phyloP scores from a whole-genome alignment of 2,113 vertebrate species.

The Tragelaphus scriptus region DNA sequence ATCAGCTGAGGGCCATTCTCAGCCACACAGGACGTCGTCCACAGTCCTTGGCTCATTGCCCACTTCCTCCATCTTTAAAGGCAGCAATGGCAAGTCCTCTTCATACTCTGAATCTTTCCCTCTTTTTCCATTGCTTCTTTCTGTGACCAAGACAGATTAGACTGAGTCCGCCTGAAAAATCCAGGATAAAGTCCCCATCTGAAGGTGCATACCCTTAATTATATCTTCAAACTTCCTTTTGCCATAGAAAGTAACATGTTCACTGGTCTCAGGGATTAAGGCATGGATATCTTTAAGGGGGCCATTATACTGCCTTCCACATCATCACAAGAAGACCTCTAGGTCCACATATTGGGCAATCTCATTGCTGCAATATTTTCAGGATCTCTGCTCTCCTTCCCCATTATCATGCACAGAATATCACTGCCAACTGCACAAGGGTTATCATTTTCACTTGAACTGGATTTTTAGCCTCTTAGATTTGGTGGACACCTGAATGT shows the following conservation, averaged over 20 bases:
- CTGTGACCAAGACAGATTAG: not conserved
- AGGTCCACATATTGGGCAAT: not conserved
- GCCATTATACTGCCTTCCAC: not conserved
- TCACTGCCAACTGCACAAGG: not conserved
- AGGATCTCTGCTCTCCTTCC: not conserved
- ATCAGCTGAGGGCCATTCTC: not conserved
- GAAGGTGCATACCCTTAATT: not conserved
- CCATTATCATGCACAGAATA: not conserved
- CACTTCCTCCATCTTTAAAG: not conserved
- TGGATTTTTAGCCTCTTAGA: not conserved
- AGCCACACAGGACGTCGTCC: not conserved
- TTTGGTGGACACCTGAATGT: not conserved
- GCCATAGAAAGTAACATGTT: not conserved
- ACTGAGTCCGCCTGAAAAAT: not conserved
- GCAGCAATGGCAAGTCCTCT: not conserved
- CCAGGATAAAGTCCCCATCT: not conserved
- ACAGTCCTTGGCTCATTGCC: not conserved
- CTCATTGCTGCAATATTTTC: not conserved
- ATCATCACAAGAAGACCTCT: not conserved
- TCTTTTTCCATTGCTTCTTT: not conserved
- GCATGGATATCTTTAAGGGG: not conserved
- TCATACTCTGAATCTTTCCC: not conserved
- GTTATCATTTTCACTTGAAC: not conserved
- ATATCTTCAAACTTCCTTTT: not conserved
- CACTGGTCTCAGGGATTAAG: not conserved